phyloP scores from a whole-genome alignment of 2,797 vertebrate genomes.

The Rhodeus uyekii region DNA sequence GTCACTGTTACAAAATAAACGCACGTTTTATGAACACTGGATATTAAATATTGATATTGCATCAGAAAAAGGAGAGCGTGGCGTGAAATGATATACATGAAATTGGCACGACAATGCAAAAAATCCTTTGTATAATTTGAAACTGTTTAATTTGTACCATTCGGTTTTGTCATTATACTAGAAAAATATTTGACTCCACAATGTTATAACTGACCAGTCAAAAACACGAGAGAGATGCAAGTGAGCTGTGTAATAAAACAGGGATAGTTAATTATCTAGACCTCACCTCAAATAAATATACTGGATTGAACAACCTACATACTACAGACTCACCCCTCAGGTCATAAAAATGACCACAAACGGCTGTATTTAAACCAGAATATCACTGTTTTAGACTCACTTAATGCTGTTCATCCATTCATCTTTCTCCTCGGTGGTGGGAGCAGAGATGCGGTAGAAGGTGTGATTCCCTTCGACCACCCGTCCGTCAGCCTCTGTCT shows the following conservation, averaged over 20 bases:
- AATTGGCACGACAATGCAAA: neutral
- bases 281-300: neutral
- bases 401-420: constrained; percentile 98
- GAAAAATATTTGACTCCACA: neutral
- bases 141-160: neutral
- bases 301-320: neutral
- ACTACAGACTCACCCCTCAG: too few relatives aligned
- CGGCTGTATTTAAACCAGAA: neutral
- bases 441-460: constrained; percentile 94
- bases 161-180: neutral
- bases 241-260: neutral
- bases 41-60: neutral
- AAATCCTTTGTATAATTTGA: fast-evolving
- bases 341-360: neutral
- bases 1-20: neutral
- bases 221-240: neutral
- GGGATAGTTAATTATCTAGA: neutral
- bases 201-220: neutral
- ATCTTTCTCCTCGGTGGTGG: constrained; percentile 90
- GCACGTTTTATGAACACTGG: neutral
- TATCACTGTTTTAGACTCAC: constrained; percentile 67
- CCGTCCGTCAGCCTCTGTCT: constrained; percentile 93
- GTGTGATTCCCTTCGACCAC: constrained; percentile 99
- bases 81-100: neutral
- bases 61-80: neutral